Percentiles rank a stretch among this genome's conserved stretches.
phyloP scores from a whole-genome alignment of 2,113 vertebrate species.

The Orycteropus afer region DNA sequence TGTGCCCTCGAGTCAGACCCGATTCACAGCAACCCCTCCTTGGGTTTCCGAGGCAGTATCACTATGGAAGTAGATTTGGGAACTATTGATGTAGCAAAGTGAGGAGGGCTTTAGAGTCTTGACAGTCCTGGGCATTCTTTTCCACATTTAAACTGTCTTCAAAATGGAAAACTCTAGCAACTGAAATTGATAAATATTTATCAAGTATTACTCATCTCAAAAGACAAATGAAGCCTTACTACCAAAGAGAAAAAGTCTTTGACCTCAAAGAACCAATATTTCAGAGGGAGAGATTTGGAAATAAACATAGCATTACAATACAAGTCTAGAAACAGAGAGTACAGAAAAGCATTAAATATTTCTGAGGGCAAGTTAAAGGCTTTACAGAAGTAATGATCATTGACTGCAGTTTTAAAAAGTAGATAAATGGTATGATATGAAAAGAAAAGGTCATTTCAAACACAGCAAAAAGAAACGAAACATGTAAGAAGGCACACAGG shows the following conservation, averaged over 20 bases:
- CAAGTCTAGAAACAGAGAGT: background rate
- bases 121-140: background rate
- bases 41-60: no score
- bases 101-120: background rate
- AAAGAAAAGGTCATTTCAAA: background rate
- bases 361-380: background rate
- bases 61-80: background rate
- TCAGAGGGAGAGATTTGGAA: background rate
- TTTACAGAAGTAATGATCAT: background rate
- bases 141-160: no score
- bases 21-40: no score
- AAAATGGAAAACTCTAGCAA: background rate
- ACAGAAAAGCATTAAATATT: background rate
- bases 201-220: background rate
- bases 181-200: constrained; percentile 12
- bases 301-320: background rate
- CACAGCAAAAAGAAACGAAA: background rate
- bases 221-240: background rate
- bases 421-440: background rate
- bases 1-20: no score
- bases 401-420: background rate
- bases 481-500: background rate
- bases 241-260: constrained; percentile 6
- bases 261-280: background rate
- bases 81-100: background rate